A percentile compares a stretch with the other conserved stretches of the same genome.
These are phyloP conservation scores for Fundulus diaphanus DNA, from an alignment of 2,797 vertebrate species.

Conservation along the genomic window DNA sequence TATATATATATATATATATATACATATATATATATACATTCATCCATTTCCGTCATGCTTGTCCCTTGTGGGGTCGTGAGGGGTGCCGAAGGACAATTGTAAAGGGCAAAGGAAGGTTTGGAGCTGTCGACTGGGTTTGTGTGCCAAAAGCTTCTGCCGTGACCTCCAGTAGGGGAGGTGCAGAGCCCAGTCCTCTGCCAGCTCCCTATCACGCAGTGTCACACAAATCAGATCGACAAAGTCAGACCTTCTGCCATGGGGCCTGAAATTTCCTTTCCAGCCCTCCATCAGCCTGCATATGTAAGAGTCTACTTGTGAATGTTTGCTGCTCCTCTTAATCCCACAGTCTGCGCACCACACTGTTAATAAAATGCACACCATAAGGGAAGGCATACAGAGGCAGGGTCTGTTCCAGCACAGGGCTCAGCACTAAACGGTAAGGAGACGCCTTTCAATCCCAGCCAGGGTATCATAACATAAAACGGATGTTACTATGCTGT, in stretches of 20 bases:
- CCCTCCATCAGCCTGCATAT: slow-evolving; percentile 53
- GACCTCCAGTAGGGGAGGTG: slow-evolving; percentile 43
- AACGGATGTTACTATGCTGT: not conserved
- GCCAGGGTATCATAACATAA: not conserved
- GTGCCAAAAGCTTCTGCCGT: slow-evolving; percentile 37
- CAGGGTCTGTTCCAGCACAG: not conserved
- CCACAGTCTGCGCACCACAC: slow-evolving; percentile 28
- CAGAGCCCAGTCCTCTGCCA: slow-evolving; percentile 47
- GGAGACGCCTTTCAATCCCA: not conserved
- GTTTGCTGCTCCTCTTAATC: slow-evolving; percentile 29
- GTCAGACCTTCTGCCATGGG: slow-evolving; percentile 53
- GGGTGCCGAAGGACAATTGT: slow-evolving; percentile 1
- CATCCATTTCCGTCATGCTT: too few relatives aligned
- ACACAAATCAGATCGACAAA: slow-evolving; percentile 70
- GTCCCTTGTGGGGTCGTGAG: too few relatives aligned
- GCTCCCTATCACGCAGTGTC: slow-evolving; percentile 62
- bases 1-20: too few relatives aligned
- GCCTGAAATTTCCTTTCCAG: slow-evolving; percentile 50
- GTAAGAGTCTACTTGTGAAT: slow-evolving; percentile 38
- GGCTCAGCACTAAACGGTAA: slow-evolving; percentile 2
- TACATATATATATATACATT: too few relatives aligned
- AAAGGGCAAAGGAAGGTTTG: slow-evolving; percentile 18
- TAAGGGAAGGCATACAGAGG: not conserved
- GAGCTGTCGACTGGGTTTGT: slow-evolving; percentile 6
- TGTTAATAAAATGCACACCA: slow-evolving; percentile 24